Conservation (phyloP, 2,797 vertebrate genomes). For the Lutjanus argentimaculatus region DNA sequence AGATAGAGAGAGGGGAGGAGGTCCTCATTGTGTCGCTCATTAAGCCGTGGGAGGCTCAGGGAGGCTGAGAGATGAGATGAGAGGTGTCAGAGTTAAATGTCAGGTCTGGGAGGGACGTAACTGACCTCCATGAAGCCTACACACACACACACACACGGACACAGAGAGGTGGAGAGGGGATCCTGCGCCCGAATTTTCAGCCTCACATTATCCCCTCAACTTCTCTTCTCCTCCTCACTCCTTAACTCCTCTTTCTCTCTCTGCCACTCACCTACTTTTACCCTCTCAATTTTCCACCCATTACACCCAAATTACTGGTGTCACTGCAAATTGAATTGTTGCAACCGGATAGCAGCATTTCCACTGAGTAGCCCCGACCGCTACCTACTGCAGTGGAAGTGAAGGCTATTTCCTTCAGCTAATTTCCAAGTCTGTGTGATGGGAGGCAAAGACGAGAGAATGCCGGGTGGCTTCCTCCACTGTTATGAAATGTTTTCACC, state of each 20-base stretch:
- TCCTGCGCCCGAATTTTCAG: conserved; percentile 45
- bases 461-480: conserved; percentile 75
- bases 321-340: conserved; percentile 74
- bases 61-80: conserved; percentile 77
- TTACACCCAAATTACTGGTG: conserved; percentile 77
- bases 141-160: conserved; percentile 44
- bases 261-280: conserved; percentile 63
- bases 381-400: conserved; percentile 63
- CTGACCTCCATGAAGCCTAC: conserved; percentile 69
- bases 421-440: conserved; percentile 80
- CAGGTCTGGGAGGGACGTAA: conserved; percentile 77
- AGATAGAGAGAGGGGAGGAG: conserved; percentile 68
- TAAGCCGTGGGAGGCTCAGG: conserved; percentile 79
- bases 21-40: conserved; percentile 83
- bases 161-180: conserved; percentile 43
- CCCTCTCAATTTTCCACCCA: conserved; percentile 67
- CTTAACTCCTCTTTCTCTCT: conserved; percentile 32
- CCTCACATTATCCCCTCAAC: conserved; percentile 68
- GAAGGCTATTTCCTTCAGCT: conserved; percentile 75
- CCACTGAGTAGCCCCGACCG: conserved; percentile 48
- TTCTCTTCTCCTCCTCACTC: conserved; percentile 47
- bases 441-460: conserved; percentile 71
- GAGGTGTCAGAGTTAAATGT: conserved; percentile 86
- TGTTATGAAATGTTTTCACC: conserved; percentile 77
- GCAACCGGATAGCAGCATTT: conserved; percentile 63